A percentile compares a stretch with the other conserved stretches of the same genome.
phyloP scores from a whole-genome alignment of 2,113 vertebrate genomes.

The Triplophysa dalaica region DNA sequence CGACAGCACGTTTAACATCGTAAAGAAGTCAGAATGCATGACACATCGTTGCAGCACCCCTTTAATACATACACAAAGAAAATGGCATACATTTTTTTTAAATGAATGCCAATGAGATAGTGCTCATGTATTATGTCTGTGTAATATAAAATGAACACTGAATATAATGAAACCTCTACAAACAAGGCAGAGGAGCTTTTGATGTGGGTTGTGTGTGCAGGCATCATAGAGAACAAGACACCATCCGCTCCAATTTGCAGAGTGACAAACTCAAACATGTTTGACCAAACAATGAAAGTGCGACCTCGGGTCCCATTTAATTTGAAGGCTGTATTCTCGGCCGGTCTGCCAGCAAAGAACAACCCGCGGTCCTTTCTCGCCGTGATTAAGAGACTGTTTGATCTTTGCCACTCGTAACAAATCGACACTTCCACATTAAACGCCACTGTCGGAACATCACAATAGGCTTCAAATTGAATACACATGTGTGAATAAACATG shows the following conservation, averaged over 20 bases:
- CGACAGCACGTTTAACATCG: no score
- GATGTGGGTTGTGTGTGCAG: background rate
- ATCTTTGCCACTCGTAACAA: slow-evolving; percentile 51
- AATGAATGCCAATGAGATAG: background rate
- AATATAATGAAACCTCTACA: background rate
- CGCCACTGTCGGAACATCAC: slow-evolving; percentile 68
- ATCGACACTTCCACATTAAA: slow-evolving; percentile 64
- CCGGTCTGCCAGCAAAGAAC: slow-evolving; percentile 44
- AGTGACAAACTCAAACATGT: slow-evolving; percentile 9
- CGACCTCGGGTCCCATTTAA: slow-evolving; percentile 22
- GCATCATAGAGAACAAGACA: background rate
- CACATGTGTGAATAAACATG: slow-evolving; percentile 63
- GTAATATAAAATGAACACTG: background rate
- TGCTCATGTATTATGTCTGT: background rate
- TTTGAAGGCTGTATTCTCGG: background rate
- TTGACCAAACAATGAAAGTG: background rate
- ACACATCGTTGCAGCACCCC: no score
- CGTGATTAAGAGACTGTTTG: slow-evolving; percentile 52
- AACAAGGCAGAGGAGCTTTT: background rate
- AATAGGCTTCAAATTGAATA: slow-evolving; percentile 72
- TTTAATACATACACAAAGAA: no score
- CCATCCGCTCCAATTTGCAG: background rate
- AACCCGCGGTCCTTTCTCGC: slow-evolving; percentile 52
- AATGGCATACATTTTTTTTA: no score
- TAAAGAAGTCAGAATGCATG: no score